Base-by-base conservation (phyloP, 2,888 invertebrate species). In the Meteorus colon region DNA sequence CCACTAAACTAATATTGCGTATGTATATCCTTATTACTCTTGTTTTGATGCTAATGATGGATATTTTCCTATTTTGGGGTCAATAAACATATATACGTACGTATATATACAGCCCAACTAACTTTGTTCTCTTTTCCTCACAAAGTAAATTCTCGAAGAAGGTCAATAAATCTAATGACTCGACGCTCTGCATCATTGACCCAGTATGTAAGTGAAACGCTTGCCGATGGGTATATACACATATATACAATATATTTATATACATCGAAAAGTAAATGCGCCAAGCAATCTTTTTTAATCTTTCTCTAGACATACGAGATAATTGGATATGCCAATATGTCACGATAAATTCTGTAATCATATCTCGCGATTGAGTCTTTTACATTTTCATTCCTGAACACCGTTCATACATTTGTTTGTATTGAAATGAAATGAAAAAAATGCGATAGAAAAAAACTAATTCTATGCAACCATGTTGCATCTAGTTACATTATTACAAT, bases 151-250 rank as follows among this genome's bases (percentile, higher is more conserved):
- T 63, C 72, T 63, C 31, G 24, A 63, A 62, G 63, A 72, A 72
- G 72, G 72, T 63, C 48, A 72, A 72, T 72, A 72, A 72, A 72
- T 72, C 72, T 72, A 72, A 62, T 48, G 24, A 72, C 72, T 72
- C 45, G 63, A 48, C 62, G 70, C 62, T 76, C 66, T 72, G 77
- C 76, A 78, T 78, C 78, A 76, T 80, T 80, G 80, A 80, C 80
- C 80, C 78, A 80, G 75, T 80, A 80, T 80, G 70, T 69, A 77
- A 78, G 80, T 77, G 78, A 80, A 80, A 80, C 78, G 80, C 76
- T 78, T 77, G 77, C 80, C 79, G 77, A 75, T 78, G 79, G 77
- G 74, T 80, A 78, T 75, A 62, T 74, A 75, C 62, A 73, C 70
- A 66, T 72, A 69, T 41, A 65, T 65, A 24, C 24, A 24, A 24